Conservation (phyloP, 2,797 vertebrate genomes). For the Sebastes jordani region DNA sequence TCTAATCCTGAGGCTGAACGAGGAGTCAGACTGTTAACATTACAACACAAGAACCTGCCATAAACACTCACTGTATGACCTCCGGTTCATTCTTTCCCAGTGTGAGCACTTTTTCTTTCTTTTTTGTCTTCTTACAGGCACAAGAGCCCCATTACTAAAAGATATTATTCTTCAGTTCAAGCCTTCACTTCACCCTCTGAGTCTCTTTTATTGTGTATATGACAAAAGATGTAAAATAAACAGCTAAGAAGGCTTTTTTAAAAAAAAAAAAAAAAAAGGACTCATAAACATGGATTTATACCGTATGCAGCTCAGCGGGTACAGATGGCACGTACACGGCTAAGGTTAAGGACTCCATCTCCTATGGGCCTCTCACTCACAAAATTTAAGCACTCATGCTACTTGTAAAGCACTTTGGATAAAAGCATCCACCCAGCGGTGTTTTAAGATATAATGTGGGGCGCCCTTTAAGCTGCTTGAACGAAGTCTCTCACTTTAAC, state of each 20-base stretch:
- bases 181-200: not conserved
- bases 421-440: slow-evolving; percentile 29
- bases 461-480: slow-evolving; percentile 7
- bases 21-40: not conserved
- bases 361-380: slow-evolving; percentile 9
- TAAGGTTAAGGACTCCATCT: slow-evolving; percentile 21
- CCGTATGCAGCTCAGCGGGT: not conserved
- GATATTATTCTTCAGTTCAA: not conserved
- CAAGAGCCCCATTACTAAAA: not conserved
- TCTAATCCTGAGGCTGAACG: slow-evolving; percentile 18
- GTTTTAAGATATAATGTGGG: slow-evolving; percentile 17
- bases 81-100: not conserved
- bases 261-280: not conserved
- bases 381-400: slow-evolving; percentile 17
- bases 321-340: not conserved
- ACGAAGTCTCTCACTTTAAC: not conserved
- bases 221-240: not conserved
- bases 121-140: not conserved
- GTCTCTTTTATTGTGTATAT: not conserved
- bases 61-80: not conserved
- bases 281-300: not conserved
- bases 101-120: not conserved
- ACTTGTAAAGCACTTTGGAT: slow-evolving; percentile 44
- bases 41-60: not conserved
- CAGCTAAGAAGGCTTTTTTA: not conserved